Evolutionary conservation across 2,888 invertebrate genomes (phyloP), one percentile per base, ranked within the genome.

Genomic region (Nudaria mundana): DNA sequence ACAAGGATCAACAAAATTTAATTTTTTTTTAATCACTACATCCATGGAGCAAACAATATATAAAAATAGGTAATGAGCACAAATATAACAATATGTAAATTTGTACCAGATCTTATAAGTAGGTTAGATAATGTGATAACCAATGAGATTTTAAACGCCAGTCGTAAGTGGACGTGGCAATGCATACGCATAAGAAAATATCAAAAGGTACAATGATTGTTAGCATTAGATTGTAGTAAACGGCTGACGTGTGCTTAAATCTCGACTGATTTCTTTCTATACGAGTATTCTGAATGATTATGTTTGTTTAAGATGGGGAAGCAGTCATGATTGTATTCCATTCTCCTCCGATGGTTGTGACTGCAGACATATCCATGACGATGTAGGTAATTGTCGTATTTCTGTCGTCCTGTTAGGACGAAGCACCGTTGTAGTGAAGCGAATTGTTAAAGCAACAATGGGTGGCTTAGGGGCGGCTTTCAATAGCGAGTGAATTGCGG

Each of bases 91-190:
- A 77, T 70, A 73, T 77, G 71, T 80, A 77, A 75, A 74, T 78
- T 78, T 78, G 76, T 80, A 79, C 71, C 83, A 83, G 82, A 85
- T 84, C 85, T 85, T 84, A 77, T 7, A 71, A 72, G 66, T 86
- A 86, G 81, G 79, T 77, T 85, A 86, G 76, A 78, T 79, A 81
- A 77, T 86, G 87, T 88, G 87, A 88, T 88, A 88, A 81, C 74
- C 76, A 77, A 81, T 86, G 87, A 88, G 87, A 88, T 87, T 88
- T 77, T 68, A 75, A 75, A 76, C 76, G 78, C 72, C 78, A 73
- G 76, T 71, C n/a, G 67, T 64, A 52, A 48, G 33, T 48, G 57
- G 70, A 66, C 59, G 67, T 70, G 75, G 76, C 78, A 70, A 71
- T 71, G 77, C 78, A 78, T 77, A 75, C 71, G 67, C 63, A 72